phyloP scores from a whole-genome alignment of 2,113 vertebrate species.

The Xenopus laevis region DNA sequence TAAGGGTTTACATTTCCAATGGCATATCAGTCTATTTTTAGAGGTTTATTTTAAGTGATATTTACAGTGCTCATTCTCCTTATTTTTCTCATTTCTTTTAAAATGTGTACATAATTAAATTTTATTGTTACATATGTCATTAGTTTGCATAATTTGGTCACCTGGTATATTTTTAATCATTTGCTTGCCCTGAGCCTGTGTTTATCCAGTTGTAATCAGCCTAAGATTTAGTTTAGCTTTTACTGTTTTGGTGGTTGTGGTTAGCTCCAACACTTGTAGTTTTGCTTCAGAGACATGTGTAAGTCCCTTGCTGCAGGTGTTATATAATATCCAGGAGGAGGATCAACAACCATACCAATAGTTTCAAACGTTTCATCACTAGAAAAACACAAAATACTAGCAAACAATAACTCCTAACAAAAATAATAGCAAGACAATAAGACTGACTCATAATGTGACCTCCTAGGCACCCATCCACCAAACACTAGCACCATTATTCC shows the following conservation, averaged over 20 bases:
- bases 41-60: background rate
- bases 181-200: background rate
- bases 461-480: too few species aligned
- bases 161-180: background rate
- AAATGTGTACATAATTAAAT: background rate
- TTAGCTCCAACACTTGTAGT: background rate
- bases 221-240: too few species aligned
- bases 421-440: too few species aligned
- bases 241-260: background rate
- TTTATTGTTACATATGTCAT: constrained; percentile 4
- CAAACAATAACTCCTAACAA: too few species aligned
- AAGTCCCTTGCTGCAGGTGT: background rate
- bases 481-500: too few species aligned
- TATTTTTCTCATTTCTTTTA: too few species aligned
- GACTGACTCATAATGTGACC: too few species aligned
- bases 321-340: too few species aligned
- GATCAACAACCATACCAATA: too few species aligned
- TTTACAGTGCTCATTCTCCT: constrained; percentile 18
- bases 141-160: background rate
- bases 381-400: too few species aligned
- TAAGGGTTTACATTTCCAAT: constrained; percentile 20
- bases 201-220: background rate
- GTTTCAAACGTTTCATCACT: too few species aligned
- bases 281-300: background rate
- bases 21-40: constrained; percentile 21